Percentiles rank a stretch among this genome's conserved stretches.
Conservation (phyloP, 2,888 invertebrate species). For the Microctonus aethiopoides region DNA sequence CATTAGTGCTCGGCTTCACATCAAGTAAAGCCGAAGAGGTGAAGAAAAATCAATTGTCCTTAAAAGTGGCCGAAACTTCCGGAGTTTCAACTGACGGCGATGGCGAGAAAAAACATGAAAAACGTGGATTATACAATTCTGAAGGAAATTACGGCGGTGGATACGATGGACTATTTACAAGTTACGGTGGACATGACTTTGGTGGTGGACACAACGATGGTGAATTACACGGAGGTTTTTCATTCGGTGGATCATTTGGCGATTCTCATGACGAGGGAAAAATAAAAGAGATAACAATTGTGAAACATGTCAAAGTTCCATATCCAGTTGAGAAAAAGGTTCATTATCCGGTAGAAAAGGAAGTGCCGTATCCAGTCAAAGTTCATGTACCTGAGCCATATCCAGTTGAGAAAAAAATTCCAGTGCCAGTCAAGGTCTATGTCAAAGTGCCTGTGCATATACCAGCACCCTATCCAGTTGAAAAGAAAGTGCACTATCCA, state of each 20-base stretch:
- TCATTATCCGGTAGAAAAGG: conserved; percentile 75
- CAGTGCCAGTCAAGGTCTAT: conserved; percentile 59
- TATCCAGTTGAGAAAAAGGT: conserved; percentile 77
- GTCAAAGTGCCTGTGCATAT: conserved; percentile 68
- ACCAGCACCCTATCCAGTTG: conserved; percentile 65
- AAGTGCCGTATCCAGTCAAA: conserved; percentile 71
- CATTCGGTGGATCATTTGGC: conserved; percentile 27
- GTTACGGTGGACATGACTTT: conserved; percentile 32
- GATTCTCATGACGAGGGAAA: conserved; percentile 54
- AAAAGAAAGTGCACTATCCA: conserved; percentile 64
- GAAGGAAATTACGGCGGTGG: conserved; percentile 56
- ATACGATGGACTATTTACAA: conserved; percentile 38
- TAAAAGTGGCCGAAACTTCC: conserved; percentile 35
- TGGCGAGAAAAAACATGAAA: conserved; percentile 78
- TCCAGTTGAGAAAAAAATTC: conserved; percentile 68
- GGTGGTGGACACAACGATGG: conserved; percentile 16
- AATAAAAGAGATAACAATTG: conserved; percentile 61
- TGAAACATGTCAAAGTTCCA: conserved; percentile 69
- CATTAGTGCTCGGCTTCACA: conserved; percentile 53
- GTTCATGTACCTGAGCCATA: conserved; percentile 71
- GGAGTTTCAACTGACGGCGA: conserved; percentile 58
- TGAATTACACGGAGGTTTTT: not conserved
- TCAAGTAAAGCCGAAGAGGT: conserved; percentile 45
- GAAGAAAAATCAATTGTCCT: conserved; percentile 1
- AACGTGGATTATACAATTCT: conserved; percentile 75